Evolutionary conservation across 2,888 invertebrate species (phyloP), one percentile per base, ranked within the genome.

Genomic region (Drosophila infuscata): DNA sequence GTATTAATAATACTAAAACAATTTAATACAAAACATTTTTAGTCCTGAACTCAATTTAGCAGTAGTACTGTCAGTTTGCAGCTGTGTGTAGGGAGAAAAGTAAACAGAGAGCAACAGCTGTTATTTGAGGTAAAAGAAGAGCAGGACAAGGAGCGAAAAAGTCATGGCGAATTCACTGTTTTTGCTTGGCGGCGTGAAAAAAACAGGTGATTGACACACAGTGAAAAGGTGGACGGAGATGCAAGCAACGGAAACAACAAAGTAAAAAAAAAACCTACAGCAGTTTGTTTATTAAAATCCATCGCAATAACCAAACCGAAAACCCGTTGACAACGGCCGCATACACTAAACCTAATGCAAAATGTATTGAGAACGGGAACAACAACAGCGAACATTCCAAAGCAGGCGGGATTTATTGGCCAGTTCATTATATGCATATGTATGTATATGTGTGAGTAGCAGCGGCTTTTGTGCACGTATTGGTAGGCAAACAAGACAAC

Each of bases 171-270:
- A 76, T 85, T 81, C 51, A 65, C 43, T 72, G 64, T 68, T 74
- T 15, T 61, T 74, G 69, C 72, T 80, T 62, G 66, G 57, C 53
- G 65, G 78, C 17, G 74, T 77, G 65, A 69, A 76, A 80, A 79
- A 79, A 84, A 77, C 84, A 87, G 84, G 81, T 89, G 86, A 86
- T 74, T 86, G 86, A 87, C 88, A 89, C 75, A 84, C 46, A 46
- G 8, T 25, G 67, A 80, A 79, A 68, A 57, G 61, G 58, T 68
- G 57, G 66, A 74, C 75, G 46, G 25, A 46, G 8, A 46, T 25
- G 25, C 1, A 68, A 66, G 69, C 41, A 83, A 85, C 71, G 87
- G 71, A 83, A 81, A 81, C 63, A 78, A 73, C 74, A 66, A 58
- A 68, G 33, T 62, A 72, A 41, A 70, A 56, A 76, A 36, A 77